Base-by-base conservation (phyloP, 1,140 invertebrate species). In the Ganaspis sp. region DNA sequence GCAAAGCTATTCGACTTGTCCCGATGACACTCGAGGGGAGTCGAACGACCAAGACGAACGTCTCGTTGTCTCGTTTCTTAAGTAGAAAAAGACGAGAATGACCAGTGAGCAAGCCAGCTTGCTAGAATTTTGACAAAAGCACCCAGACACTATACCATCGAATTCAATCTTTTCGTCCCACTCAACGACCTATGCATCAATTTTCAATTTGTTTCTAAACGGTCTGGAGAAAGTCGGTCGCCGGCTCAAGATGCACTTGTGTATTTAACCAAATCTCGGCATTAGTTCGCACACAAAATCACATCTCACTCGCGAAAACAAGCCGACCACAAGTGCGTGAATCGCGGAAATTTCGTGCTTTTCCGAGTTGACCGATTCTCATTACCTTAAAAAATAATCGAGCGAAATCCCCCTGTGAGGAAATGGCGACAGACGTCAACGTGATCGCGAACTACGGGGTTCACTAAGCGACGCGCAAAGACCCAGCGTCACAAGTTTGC, bases 341-440 rank as follows among this genome's bases (percentile, higher is more conserved):
- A 49, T 49, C 8, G 1, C 15, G 23, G 6, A 23, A 64, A 64
- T 54, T 54, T 23, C 21, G 11, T 15, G 23, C 23, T 11, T n/a
- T 64, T 26, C 21, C 26, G 11, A 64, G 1, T 64, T 64, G 12
- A 29, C 26, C 12, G 21, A 53, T 37, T 70, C 19, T 34, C 40
- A 72, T 83, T 87, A 88, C 87, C 87, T 88, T 81, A 80, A 71
- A 81, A 83, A 84, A 81, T 85, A 82, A 83, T 83, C 75, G 83
- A 81, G 85, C 82, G 73, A 79, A 81, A 81, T 82, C 86, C 84
- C 77, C 86, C 82, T 74, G 73, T 75, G 88, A 90, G 88, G 88
- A 94, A 94, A 94, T 94, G 94, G 94, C 94, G 94, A 93, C 93
- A 92, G 93, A 94, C 94, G 94, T 94, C 94, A 95, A 94, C 94